Percentiles rank a stretch among this genome's conserved stretches.
These are phyloP conservation scores for Sisor rabdophorus DNA, from an alignment of 2,113 vertebrate species.

Conservation along the genomic window DNA sequence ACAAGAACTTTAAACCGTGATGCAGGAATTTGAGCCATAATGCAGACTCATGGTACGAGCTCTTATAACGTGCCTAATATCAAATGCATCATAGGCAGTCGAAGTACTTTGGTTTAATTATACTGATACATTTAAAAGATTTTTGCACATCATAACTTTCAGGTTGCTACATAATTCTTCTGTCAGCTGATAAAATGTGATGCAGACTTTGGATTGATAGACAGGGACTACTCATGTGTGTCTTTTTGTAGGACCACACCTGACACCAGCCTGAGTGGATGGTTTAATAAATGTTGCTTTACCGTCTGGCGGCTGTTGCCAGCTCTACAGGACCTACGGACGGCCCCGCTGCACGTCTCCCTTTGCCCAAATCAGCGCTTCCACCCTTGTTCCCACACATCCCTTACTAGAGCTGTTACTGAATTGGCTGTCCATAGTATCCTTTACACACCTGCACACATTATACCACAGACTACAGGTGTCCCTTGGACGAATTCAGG, in stretches of 20 bases:
- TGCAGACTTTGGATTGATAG: constrained; percentile 20
- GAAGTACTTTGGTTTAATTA: neutral
- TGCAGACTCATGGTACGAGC: neutral
- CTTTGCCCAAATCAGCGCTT: constrained; percentile 36
- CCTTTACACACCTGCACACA: neutral
- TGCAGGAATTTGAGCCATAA: neutral
- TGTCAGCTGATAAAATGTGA: neutral
- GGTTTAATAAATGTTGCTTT: constrained; percentile 44
- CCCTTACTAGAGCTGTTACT: constrained; percentile 3
- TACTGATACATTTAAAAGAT: constrained; percentile 4
- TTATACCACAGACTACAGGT: constrained; percentile 12
- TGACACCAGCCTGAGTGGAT: constrained; percentile 29
- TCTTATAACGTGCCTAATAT: neutral
- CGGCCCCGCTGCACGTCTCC: constrained; percentile 49
- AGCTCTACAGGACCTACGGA: constrained; percentile 44
- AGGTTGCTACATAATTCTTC: constrained; percentile 26
- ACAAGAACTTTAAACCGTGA: neutral
- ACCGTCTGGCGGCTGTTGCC: constrained; percentile 33
- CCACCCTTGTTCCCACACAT: constrained; percentile 29
- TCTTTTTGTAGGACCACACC: constrained; percentile 36
- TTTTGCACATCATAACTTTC: constrained; percentile 30
- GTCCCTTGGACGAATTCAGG: constrained; percentile 15
- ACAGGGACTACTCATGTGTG: constrained; percentile 20
- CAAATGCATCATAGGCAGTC: neutral
- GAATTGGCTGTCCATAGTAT: constrained; percentile 9